Evolutionary conservation across 2,113 vertebrate genomes (phyloP).

Genomic region (Eupsittula cactorum): DNA sequence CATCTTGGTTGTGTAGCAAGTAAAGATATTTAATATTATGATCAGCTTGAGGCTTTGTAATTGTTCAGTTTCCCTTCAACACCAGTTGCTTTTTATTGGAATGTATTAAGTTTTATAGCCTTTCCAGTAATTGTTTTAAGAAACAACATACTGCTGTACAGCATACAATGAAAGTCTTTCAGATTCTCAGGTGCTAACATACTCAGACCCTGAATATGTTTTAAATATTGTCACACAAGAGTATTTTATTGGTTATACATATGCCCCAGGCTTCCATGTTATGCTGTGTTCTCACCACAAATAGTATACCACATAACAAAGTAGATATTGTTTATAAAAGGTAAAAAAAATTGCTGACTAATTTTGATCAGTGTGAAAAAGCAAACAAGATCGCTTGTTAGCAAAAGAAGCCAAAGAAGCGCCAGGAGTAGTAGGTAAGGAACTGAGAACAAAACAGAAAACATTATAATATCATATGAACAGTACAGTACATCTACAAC

Average conservation of each 20-base stretch:
- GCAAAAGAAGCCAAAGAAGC: not conserved
- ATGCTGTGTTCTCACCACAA: not conserved
- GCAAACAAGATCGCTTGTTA: not conserved
- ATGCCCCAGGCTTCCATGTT: fast-evolving
- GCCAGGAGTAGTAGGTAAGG: not conserved
- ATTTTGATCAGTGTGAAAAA: not conserved
- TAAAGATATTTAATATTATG: not conserved
- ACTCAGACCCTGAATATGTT: not conserved
- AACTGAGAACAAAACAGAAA: not conserved
- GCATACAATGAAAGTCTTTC: not conserved
- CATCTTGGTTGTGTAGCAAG: not conserved
- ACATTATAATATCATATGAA: not conserved
- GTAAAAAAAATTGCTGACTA: not conserved
- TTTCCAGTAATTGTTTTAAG: not conserved
- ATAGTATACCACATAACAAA: not conserved
- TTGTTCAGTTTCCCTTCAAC: not conserved
- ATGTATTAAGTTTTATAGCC: not conserved
- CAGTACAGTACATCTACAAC: not conserved
- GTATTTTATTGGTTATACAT: not conserved
- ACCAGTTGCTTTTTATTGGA: not conserved
- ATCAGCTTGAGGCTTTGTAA: not conserved
- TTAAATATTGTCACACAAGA: not conserved
- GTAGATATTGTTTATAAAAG: not conserved
- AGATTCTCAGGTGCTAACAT: not conserved
- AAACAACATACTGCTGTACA: not conserved